Base-by-base conservation (phyloP, 2,888 invertebrate species). In the Microplitis manilae region DNA sequence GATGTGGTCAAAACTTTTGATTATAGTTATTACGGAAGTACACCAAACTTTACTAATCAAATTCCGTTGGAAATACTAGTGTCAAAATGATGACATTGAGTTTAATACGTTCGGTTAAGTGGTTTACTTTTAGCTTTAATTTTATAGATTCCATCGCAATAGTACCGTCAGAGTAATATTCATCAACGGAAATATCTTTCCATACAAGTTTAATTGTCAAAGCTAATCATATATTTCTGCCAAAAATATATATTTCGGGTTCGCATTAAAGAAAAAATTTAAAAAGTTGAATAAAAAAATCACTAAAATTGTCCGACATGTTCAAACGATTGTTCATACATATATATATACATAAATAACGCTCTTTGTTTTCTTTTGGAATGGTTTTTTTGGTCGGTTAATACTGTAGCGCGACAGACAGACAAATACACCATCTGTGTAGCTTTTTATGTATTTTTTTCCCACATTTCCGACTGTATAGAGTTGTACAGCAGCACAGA, bases 1-100 rank as follows among this genome's bases (percentile, higher is more conserved):
- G 73, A 73, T 65, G 73, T 67, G 73, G 67, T 73, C 30, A 59
- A 67, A 73, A 73, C 67, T 73, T 73, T 65, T n/a, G 67, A 73
- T 73, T 59, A 73, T 41, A 65, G 67, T 73, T 73, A 59, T 67
- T 73, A 50, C 15, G n/a, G 7, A 59, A 59, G 40, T 72, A 61
- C 20, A 30, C 15, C 62, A 30, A 67, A 73, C 67, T 73, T 73
- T 68, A 65, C 40, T 65, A 73, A 67, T 67, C 50, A 67, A 73
- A 67, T 67, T 72, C 50, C 38, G 17, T 7, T 13, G 59, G 38
- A 38, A 73, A 50, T 20, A 20, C 30, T 67, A 41, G 41, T 67
- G 67, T 65, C 20, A 41, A 8, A 40, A 15, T 67, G 50, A 50
- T 50, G 73, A 64, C 70, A 72, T 62, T 38, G 15, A 9, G 61